Base-by-base conservation (phyloP, 2,888 invertebrate genomes). In the Chrysotoxum bicinctum region DNA sequence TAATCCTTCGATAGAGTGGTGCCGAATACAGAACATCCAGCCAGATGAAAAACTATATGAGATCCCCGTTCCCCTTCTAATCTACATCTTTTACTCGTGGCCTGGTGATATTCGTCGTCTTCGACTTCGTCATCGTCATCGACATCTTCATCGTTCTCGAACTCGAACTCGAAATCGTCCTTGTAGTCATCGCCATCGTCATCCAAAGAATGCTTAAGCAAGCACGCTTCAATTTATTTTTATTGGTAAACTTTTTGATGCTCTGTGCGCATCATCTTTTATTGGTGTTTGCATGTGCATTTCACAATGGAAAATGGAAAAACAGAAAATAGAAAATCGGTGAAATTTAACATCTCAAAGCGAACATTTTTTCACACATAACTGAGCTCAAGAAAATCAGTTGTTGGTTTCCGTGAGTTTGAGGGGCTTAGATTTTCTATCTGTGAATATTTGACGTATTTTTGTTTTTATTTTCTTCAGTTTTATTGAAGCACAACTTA, bases 171-270 rank as follows among this genome's bases (percentile, higher is more conserved):
- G 9, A 12, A 26, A 23, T 58, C 40, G 16, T 52, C 58, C 19
- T 54, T n/a, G 54, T 14, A 23, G 35, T 23, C 26, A n/a, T 54
- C 40, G 14, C 19, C 60, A 0, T 35, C 52, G 19, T 50, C 70
- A 64, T 70, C 58, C 40, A n/a, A 43, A 60, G 60, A 56, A 74
- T 62, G 74, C 40, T 40, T 70, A 35, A 70, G 80, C 72, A 35
- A 75, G 80, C 72, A 77, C 54, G 72, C 80, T 85, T 40, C 85
- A 85, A 85, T 85, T 85, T 81, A 73, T 81, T 85, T 85, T 85
- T 85, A 85, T 85, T 85, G 81, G 76, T 85, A 85, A 85, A 85
- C 81, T 85, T 85, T 81, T 73, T 77, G 81, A 81, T 81, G 66
- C 73, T 85, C 50, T 72, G 64, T 62, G 76, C 69, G 69, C 76